Evolutionary conservation across 2,888 invertebrate species (phyloP).

Genomic region (Palloptera scutellata): DNA sequence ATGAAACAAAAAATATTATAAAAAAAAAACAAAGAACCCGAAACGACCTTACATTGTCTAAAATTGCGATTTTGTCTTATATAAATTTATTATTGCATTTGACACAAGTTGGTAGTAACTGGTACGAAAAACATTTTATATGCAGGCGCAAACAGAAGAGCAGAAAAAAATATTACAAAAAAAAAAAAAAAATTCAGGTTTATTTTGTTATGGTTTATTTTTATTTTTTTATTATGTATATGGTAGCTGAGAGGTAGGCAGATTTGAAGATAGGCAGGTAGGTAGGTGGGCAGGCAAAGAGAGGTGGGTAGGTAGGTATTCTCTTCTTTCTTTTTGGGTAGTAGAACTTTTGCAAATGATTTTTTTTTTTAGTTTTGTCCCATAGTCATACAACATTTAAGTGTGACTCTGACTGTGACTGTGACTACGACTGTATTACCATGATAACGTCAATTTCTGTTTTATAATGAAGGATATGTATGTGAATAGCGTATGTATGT

Average conservation of each 20-base stretch:
- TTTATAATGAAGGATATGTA: too few relatives aligned
- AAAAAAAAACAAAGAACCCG: not conserved
- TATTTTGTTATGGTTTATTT: not conserved
- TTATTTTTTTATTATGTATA: not conserved
- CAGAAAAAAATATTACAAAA: not conserved
- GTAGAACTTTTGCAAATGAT: constrained; percentile 5
- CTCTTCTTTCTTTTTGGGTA: constrained; percentile 4
- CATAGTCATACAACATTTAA: constrained; percentile 13
- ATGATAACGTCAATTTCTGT: constrained; percentile 20
- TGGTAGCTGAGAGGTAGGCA: too few relatives aligned
- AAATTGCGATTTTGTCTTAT: constrained; percentile 21
- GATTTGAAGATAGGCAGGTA: too few relatives aligned
- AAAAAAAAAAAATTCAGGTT: not conserved
- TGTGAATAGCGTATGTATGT: too few relatives aligned
- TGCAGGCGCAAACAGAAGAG: not conserved
- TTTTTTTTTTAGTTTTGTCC: constrained; percentile 5
- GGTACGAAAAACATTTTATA: constrained; percentile 39
- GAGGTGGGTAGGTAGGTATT: not conserved
- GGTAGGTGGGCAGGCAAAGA: not conserved
- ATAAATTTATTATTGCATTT: constrained; percentile 22
- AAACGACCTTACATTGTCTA: constrained; percentile 32
- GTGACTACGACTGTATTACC: constrained; percentile 4
- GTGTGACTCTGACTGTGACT: not conserved
- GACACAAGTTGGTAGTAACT: constrained; percentile 34
- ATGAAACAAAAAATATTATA: not conserved